Base-by-base conservation (phyloP, 2,888 invertebrate genomes). In the Conus canariensis region DNA sequence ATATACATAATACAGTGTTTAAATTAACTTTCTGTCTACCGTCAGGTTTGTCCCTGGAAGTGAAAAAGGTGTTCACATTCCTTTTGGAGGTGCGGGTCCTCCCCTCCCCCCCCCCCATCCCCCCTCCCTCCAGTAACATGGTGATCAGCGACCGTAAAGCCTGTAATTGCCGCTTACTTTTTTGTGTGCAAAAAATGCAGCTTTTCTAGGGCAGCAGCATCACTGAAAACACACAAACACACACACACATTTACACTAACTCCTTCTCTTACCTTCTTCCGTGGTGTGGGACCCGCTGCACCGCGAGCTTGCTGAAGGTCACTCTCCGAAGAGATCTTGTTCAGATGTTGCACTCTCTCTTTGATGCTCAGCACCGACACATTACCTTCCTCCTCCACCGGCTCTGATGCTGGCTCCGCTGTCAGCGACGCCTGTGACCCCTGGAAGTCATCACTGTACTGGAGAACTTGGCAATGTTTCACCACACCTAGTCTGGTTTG, bases 331-430 rank as follows among this genome's bases (percentile, higher is more conserved):
- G 98, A 98, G 97, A 99, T 97, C 93, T 98, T 97, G 96, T 99
- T 99, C 96, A 99, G 98, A 97, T 98, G 98, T 97, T 98, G 98
- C 95, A 98, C 98, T 91, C 98, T 97, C 96, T 99, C 99, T 95
- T 98, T 98, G 16, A 99, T 99, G 94, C 98, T 98, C 92, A 98
- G 91, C 19, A 94, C 93, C 6, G 94, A 94, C 70, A 92, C 88
- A 89, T 94, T 93, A 19, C 85, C 92, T 59, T 93, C 94, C 16
- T 95, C 95, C 45, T 94, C 94, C 60, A 90, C 92, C 19, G 91
- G 92, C 59, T 88, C 89, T 22, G 85, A 88, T 64, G 64, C 77
- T 58, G 88, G 1, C 16, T 8, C 70, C 22, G 86, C 60, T 80
- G 86, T 25, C 64, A 64, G 80, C 3, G 92, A 92, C 6, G 85